These are phyloP conservation scores for Stegostoma tigrinum DNA, from an alignment of 2,113 vertebrate genomes.

Conservation along the genomic window DNA sequence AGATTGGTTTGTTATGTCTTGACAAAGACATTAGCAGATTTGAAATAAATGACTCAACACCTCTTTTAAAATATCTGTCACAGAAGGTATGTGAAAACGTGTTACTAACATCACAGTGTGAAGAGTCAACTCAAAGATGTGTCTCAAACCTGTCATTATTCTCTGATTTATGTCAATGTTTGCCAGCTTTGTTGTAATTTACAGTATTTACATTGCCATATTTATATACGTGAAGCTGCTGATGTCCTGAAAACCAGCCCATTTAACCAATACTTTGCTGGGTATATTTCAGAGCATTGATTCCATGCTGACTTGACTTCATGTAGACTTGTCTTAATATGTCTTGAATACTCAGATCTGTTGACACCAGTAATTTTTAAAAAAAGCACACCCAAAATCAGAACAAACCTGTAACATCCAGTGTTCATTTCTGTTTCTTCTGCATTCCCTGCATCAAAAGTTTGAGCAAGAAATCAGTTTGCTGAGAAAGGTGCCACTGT, in stretches of 20 bases:
- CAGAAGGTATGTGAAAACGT: background rate
- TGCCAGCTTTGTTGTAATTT: background rate
- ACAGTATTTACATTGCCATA: background rate
- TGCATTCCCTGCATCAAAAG: background rate
- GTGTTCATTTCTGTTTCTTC: background rate
- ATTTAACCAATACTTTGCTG: background rate
- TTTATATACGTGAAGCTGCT: background rate
- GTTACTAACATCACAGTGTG: background rate
- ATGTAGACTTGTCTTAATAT: background rate
- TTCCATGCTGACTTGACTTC: background rate
- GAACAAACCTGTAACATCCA: background rate
- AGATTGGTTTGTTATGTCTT: background rate
- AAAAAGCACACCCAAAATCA: background rate
- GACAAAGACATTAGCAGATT: background rate
- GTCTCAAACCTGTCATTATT: background rate
- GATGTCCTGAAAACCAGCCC: background rate
- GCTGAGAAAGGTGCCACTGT: background rate
- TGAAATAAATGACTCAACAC: background rate
- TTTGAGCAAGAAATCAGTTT: background rate
- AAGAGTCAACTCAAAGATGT: background rate
- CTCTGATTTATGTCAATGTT: background rate
- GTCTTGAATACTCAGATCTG: background rate
- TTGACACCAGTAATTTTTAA: background rate
- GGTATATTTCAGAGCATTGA: background rate
- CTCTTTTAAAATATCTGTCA: conserved; percentile 5